Evolutionary conservation across 2,888 invertebrate genomes (phyloP), one percentile per base, ranked within the genome.

Genomic region (Nomada fucata): DNA sequence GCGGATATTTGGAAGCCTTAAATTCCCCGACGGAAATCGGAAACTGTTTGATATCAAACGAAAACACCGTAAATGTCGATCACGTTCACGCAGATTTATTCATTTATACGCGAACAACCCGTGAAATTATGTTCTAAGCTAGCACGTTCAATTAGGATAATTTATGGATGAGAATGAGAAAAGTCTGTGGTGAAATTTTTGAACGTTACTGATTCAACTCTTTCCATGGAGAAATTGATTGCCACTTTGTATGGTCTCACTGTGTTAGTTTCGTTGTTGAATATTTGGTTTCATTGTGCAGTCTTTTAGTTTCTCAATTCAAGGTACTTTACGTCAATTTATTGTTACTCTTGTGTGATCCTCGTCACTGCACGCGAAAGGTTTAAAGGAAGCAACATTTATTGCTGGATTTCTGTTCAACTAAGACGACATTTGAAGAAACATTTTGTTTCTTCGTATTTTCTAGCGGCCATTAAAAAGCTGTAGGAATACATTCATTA

Each of bases 1-100:
- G 44, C 60, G 64, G 63, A 76, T 57, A 52, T 60, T 63, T 60
- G 60, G 50, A 53, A 52, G 50, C 69, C 53, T 67, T 76, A 42
- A n/a, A 63, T 50, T 76, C 36, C 23, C 65, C 57, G 36, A 60
- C 47, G 18, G 42, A 50, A 50, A 60, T 53, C 18, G 20, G 18
- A 13, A 20, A 9, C 26, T 23, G n/a, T 10, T 23, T 44, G 13
- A 44, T 2, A 42, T n/a, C 5, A 15, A n/a, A 29, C 10, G 20
- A 11, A 20, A 36, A 47, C 47, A 47, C 47, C 0, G 15, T 13
- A 47, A 15, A 11, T 13, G 47, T 36, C 47, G 47, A 47, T 7
- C 7, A 47, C 1, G 47, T 47, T 47, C 10, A 47, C 15, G 15
- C 47, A 47, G 11, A 47, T 15, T 15, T 47, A 47, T 13, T 15